These are phyloP conservation scores for Pangasius macronema DNA, from an alignment of 2,797 vertebrate genomes.

Conservation along the genomic window DNA sequence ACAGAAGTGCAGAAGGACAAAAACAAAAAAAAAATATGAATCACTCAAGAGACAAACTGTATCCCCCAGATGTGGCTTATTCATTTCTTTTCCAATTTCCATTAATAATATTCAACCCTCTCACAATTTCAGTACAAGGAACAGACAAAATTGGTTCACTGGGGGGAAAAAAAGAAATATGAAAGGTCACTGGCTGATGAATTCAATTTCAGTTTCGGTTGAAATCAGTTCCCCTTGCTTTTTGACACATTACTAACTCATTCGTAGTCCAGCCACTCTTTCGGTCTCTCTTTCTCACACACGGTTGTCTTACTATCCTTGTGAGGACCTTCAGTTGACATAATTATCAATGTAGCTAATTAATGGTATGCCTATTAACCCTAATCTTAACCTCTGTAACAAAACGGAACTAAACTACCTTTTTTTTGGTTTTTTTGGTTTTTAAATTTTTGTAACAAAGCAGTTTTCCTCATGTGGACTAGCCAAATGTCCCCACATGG, in stretches of 20 bases:
- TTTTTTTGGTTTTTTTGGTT: background rate
- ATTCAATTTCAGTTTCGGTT: slow-evolving; percentile 42
- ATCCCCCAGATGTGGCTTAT: slow-evolving; percentile 19
- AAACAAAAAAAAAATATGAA: background rate
- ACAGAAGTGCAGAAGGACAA: background rate
- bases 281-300: background rate
- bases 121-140: slow-evolving; percentile 19
- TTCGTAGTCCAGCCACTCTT: background rate
- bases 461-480: background rate
- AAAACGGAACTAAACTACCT: no score
- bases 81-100: slow-evolving; percentile 32
- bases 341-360: background rate
- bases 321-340: background rate
- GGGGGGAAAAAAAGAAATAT: background rate
- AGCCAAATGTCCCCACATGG: background rate
- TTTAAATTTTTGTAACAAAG: background rate
- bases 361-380: background rate
- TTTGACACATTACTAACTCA: slow-evolving; percentile 21
- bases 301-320: background rate
- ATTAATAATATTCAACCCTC: slow-evolving; percentile 39
- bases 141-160: slow-evolving; percentile 30
- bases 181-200: slow-evolving; percentile 42
- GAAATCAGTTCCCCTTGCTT: slow-evolving; percentile 8
- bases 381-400: background rate
- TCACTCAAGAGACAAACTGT: slow-evolving; percentile 5